Evolutionary conservation across 2,113 vertebrate genomes (phyloP).

Genomic region (Hyperoodon ampullatus): DNA sequence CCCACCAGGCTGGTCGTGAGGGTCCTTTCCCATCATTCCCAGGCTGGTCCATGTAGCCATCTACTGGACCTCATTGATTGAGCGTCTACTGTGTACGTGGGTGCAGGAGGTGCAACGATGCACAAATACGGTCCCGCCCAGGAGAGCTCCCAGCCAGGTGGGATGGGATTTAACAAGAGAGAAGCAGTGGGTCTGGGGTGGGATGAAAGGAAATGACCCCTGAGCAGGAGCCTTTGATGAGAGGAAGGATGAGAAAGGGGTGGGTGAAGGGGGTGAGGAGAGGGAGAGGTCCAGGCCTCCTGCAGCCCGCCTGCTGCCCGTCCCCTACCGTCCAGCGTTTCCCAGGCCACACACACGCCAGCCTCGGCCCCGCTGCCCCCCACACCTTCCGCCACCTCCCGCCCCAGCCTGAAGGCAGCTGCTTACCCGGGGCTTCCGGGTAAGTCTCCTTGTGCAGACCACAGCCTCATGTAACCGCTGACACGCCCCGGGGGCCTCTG

Average conservation of each 20-base stretch:
- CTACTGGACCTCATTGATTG: not conserved
- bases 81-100: not conserved
- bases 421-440: not conserved
- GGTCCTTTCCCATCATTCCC: not conserved
- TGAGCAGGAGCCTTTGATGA: not conserved
- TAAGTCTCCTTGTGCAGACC: slow-evolving; percentile 32
- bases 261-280: not conserved
- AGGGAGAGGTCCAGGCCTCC: not conserved
- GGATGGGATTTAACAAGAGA: not conserved
- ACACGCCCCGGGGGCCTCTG: not conserved
- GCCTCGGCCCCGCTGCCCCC: too few species aligned
- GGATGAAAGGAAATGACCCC: not conserved
- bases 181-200: not conserved
- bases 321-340: not conserved
- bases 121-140: not conserved
- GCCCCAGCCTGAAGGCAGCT: not conserved
- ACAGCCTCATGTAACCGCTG: slow-evolving; percentile 23
- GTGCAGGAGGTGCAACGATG: too few species aligned
- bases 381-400: too few species aligned
- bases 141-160: not conserved
- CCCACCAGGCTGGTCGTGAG: not conserved
- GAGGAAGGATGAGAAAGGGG: not conserved
- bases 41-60: not conserved
- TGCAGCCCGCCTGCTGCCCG: not conserved
- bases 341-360: too few species aligned